Conservation (phyloP, 2,113 vertebrate genomes). For the Leptocoma aspasia region DNA sequence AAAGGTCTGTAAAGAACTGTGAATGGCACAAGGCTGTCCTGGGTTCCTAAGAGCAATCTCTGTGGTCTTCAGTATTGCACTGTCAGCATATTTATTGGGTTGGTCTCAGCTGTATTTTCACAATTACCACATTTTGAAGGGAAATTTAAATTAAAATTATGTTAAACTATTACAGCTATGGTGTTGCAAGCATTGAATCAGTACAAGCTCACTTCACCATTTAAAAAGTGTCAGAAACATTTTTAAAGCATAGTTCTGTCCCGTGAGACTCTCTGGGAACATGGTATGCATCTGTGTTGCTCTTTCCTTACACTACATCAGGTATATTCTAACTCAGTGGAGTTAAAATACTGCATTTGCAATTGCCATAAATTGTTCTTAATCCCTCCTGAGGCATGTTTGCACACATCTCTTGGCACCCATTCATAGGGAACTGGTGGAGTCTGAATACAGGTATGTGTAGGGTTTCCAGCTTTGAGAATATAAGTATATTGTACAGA, state of each 20-base stretch:
- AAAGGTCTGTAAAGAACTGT: not conserved
- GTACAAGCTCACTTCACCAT: not conserved
- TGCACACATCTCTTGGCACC: not conserved
- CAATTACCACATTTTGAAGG: not conserved
- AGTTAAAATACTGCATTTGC: not conserved
- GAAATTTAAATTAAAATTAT: not conserved
- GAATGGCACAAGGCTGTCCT: not conserved
- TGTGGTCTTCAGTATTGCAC: not conserved
- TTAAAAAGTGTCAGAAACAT: not conserved
- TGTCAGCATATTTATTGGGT: not conserved
- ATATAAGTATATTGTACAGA: not conserved
- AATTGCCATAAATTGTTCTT: not conserved
- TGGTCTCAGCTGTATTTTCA: not conserved
- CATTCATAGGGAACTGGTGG: not conserved
- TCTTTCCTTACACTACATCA: not conserved
- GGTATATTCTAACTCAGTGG: not conserved
- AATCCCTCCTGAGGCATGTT: not conserved
- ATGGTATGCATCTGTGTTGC: not conserved
- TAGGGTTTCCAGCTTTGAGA: not conserved
- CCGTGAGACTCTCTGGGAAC: not conserved
- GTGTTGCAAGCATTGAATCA: not conserved
- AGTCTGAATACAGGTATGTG: not conserved
- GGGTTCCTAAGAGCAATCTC: not conserved
- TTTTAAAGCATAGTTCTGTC: not conserved
- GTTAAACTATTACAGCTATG: not conserved